Conservation (phyloP, 2,888 invertebrate species). For the Drosophila ustulata region DNA sequence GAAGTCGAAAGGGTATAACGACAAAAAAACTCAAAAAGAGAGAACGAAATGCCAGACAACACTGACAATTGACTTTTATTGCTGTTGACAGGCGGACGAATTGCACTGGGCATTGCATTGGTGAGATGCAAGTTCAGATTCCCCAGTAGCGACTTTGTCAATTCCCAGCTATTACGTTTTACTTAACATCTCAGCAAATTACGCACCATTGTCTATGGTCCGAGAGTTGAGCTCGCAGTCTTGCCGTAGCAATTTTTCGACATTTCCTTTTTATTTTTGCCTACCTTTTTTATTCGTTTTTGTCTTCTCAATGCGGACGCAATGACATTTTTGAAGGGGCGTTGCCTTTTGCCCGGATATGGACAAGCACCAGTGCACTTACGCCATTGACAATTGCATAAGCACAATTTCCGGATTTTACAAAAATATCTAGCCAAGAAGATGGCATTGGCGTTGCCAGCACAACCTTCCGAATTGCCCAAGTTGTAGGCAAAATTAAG, state of each 20-base stretch:
- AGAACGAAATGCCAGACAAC: slow-evolving; percentile 56
- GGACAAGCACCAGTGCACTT: slow-evolving; percentile 39
- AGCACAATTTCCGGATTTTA: slow-evolving; percentile 71
- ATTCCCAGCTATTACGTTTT: slow-evolving; percentile 76
- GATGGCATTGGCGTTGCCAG: background rate
- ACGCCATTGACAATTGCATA: slow-evolving; percentile 65
- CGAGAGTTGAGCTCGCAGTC: slow-evolving; percentile 22
- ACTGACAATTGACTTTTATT: slow-evolving; percentile 79
- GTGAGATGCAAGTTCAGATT: slow-evolving; percentile 23
- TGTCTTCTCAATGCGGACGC: slow-evolving; percentile 16
- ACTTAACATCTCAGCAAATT: slow-evolving; percentile 71
- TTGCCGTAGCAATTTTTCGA: slow-evolving; percentile 36
- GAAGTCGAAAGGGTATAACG: slow-evolving; percentile 1
- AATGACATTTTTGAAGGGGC: slow-evolving; percentile 34
- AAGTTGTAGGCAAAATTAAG: background rate
- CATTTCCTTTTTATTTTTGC: slow-evolving; percentile 28
- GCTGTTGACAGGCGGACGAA: slow-evolving; percentile 61
- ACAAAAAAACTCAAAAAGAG: slow-evolving; percentile 19
- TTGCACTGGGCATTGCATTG: slow-evolving; percentile 15
- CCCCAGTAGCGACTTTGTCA: slow-evolving; percentile 63
- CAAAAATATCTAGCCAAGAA: slow-evolving; percentile 28
- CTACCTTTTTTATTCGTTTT: background rate
- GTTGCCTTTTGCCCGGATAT: slow-evolving; percentile 42
- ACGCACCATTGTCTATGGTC: slow-evolving; percentile 67
- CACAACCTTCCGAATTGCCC: background rate